Conservation (phyloP, 2,888 invertebrate genomes). For the Campoplex capitator region DNA sequence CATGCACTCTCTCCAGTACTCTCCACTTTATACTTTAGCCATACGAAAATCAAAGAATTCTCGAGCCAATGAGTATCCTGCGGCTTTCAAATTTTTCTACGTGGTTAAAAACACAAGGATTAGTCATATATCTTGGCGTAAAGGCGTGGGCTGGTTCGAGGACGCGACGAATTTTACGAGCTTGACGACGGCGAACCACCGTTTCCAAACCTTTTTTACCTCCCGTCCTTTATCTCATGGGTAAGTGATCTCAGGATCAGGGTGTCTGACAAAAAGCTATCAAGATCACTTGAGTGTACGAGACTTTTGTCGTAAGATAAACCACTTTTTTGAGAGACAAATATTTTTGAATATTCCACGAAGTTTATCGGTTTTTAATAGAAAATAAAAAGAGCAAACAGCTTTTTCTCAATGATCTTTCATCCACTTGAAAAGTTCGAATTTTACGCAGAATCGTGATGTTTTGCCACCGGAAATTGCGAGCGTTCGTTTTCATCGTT, state of each 20-base stretch:
- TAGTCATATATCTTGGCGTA: background rate
- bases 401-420: background rate
- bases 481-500: background rate
- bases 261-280: conserved; percentile 21
- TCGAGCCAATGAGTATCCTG: conserved; percentile 22
- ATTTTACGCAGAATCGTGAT: background rate
- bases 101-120: background rate
- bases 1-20: background rate
- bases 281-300: conserved; percentile 14
- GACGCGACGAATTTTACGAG: conserved; percentile 19
- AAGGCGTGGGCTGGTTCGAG: background rate
- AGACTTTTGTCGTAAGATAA: background rate
- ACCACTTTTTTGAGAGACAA: background rate
- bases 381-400: background rate
- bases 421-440: background rate
- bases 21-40: background rate
- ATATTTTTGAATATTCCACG: background rate
- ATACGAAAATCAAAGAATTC: background rate
- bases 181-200: conserved; percentile 20
- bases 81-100: background rate
- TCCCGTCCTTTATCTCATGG: conserved; percentile 10
- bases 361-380: background rate
- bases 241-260: conserved; percentile 22
- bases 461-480: background rate
- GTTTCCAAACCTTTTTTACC: conserved; percentile 28